Evolutionary conservation across 2,113 vertebrate genomes (phyloP).

Genomic region (Microtus oregoni): DNA sequence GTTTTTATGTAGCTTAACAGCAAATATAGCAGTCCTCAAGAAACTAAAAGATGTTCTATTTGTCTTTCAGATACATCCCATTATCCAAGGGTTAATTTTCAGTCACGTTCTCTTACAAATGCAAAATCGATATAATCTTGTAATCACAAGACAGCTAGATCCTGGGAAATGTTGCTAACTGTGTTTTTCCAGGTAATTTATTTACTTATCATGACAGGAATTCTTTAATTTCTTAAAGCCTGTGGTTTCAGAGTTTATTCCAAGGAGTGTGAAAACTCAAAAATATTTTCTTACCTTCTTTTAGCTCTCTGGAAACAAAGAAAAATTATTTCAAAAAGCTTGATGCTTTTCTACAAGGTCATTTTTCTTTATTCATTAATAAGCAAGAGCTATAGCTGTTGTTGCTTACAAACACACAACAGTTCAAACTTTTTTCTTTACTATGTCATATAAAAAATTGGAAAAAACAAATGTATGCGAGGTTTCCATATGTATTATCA

Average conservation of each 20-base stretch:
- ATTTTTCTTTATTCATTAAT: slow-evolving; percentile 46
- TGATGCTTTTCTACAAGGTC: slow-evolving; percentile 29
- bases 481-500: slow-evolving; percentile 18
- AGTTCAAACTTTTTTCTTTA: slow-evolving; percentile 7
- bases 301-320: slow-evolving; percentile 32
- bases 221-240: slow-evolving; percentile 31
- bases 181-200: slow-evolving; percentile 20
- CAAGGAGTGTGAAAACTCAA: slow-evolving; percentile 10
- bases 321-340: slow-evolving; percentile 41
- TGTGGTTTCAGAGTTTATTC: slow-evolving; percentile 39
- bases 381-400: slow-evolving; percentile 45
- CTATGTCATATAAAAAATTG: neutral
- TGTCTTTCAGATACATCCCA: slow-evolving; percentile 4
- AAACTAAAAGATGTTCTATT: neutral
- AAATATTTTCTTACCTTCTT: slow-evolving; percentile 41
- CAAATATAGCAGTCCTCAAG: neutral
- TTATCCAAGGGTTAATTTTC: slow-evolving; percentile 38
- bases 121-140: neutral
- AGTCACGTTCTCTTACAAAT: slow-evolving; percentile 40
- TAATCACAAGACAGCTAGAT: neutral
- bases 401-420: neutral
- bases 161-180: slow-evolving; percentile 21
- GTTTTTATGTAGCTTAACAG: slow-evolving; percentile 23
- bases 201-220: slow-evolving; percentile 12
- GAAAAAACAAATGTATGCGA: neutral